phyloP scores from a whole-genome alignment of 2,113 vertebrate species.

The Cynopterus brachyotis region DNA sequence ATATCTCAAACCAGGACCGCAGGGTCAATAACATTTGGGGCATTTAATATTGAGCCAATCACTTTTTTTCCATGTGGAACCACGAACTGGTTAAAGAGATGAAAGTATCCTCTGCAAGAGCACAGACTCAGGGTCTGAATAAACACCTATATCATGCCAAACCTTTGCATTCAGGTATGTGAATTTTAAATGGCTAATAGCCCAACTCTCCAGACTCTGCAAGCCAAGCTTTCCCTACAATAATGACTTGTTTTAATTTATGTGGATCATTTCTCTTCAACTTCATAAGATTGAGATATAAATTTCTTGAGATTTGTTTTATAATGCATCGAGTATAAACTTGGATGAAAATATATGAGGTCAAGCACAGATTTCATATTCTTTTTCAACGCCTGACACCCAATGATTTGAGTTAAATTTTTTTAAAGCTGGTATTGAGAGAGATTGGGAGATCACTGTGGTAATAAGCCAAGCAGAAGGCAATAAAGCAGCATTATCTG shows the following conservation, averaged over 20 bases:
- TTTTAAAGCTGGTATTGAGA: slow-evolving; percentile 14
- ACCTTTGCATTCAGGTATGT: background rate
- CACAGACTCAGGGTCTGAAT: background rate
- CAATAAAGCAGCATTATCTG: background rate
- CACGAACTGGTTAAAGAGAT: background rate
- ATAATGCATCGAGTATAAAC: slow-evolving; percentile 18
- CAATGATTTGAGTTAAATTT: slow-evolving; percentile 28
- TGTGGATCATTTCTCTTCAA: background rate
- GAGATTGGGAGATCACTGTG: background rate
- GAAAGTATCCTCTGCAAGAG: background rate
- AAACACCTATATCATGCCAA: background rate
- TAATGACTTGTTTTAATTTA: slow-evolving; percentile 12
- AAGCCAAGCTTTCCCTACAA: background rate
- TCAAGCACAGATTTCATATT: slow-evolving; percentile 18
- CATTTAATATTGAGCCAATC: background rate
- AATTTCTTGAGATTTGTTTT: slow-evolving; percentile 32
- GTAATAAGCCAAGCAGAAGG: slow-evolving; percentile 41
- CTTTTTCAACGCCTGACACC: background rate
- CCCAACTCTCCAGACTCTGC: background rate
- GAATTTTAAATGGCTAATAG: background rate
- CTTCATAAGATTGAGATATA: background rate
- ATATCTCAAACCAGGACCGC: background rate
- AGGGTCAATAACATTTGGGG: background rate
- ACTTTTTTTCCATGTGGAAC: background rate
- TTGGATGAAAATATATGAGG: slow-evolving; percentile 49